Base-by-base conservation (phyloP, 2,888 invertebrate genomes). In the Timandra comae region DNA sequence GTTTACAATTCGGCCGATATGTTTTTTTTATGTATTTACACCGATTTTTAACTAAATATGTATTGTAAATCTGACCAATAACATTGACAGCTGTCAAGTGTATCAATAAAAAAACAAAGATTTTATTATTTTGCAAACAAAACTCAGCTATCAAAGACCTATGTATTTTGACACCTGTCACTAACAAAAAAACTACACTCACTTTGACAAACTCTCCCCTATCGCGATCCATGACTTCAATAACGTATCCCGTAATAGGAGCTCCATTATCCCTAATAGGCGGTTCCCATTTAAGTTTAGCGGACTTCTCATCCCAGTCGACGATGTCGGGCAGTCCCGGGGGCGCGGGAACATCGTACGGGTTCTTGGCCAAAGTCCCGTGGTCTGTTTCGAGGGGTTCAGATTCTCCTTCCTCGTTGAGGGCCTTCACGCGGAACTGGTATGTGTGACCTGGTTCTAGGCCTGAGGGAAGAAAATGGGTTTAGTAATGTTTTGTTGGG, bases 341-440 rank as follows among this genome's bases (percentile, higher is more conserved):
- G 1, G 95, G 90, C 1, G 93, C 91, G 5, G 97, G 92, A 30
- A 93, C 88, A 73, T 96, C 98, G 80, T 91, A 99, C 10, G 99
- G 99, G 89, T 99, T 99, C 87, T 99, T 99, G 32, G 99, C 99
- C 7, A 97, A 75, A 37, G 94, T 94, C 0, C 95, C 91, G 20
- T 91, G 90, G 56, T 97, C 96, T 0, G 96, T 94, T 49, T 95
- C 95, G 27, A 99, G 79, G 3, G 98, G 97, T 57, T 98, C 98
- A 0, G 98, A 98, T 72, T 96, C 96, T 3, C 99, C 99, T 73
- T 98, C 97, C 62, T 97, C 96, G 74, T 99, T 99, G 6, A 96
- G 90, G 4, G 99, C 99, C 63, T 95, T 96, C 0, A 99, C 97
- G 38, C 99, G 90, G 91, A 99, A 99, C 70, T 98, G 95, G 82